Evolutionary conservation across 2,888 invertebrate genomes (phyloP), one percentile per base, ranked within the genome.

Genomic region (Epirrita christyi): DNA sequence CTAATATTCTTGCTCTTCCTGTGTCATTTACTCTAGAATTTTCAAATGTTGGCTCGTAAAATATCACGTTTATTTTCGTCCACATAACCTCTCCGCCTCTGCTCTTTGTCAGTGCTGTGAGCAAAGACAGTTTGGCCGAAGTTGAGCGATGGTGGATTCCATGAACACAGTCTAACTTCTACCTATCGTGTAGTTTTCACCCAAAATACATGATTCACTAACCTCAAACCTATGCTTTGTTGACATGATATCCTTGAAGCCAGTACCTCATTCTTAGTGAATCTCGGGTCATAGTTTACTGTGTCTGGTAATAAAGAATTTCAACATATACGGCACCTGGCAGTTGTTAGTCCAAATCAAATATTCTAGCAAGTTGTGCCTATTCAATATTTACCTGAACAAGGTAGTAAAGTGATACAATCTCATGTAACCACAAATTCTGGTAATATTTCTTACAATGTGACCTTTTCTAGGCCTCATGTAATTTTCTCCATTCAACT

Each of bases 61-160:
- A 27, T 36, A 37, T 29, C 58, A 59, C 56, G 61, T 59, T 27
- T 56, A 49, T 52, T 60, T 67, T 67, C 41, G 36, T 63, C 9
- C 50, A 67, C 72, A 59, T 76, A 76, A 76, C 76, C 76, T 76
- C 68, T 29, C 36, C n/a, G 8, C 21, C 14, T 7, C 14, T 37
- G 14, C 15, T 42, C 36, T n/a, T 29, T 7, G 13, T 14, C 36
- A 6, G 11, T 44, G 11, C 8, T 13, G 4, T 6, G 21, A 11
- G 7, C 28, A 13, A 38, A 38, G 28, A n/a, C 13, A 29, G 6
- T 13, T 38, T 11, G 0, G 6, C 21, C 14, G 21, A 29, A 14
- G 27, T n/a, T 32, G 4, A 11, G 3, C 15, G 1, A 15, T 0
- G 11, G 9, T n/a, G 6, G 27, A 29, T n/a, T 42, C 11, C n/a